phyloP scores from a whole-genome alignment of 2,113 vertebrate genomes.

The Campylomormyrus numenius region DNA sequence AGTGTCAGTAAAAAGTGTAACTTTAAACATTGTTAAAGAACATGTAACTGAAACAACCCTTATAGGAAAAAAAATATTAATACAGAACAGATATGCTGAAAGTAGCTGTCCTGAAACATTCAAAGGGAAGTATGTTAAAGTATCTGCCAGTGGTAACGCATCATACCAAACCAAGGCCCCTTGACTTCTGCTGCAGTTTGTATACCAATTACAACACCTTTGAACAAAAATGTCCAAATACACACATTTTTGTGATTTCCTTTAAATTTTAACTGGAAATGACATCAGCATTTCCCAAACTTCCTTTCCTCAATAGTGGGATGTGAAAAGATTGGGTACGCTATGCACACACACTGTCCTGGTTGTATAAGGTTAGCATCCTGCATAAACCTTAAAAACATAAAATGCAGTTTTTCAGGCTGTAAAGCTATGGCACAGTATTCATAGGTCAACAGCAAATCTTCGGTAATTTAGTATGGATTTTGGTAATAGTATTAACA shows the following conservation, averaged over 20 bases:
- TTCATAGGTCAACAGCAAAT: neutral
- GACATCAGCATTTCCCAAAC: neutral
- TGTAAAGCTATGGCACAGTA: neutral
- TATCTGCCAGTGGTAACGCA: neutral
- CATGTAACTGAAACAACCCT: neutral
- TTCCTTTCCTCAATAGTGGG: neutral
- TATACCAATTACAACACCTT: neutral
- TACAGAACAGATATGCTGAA: neutral
- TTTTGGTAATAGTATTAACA: neutral
- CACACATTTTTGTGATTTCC: neutral
- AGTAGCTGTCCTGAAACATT: neutral
- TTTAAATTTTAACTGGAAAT: neutral
- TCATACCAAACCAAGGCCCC: neutral
- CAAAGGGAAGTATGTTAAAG: neutral
- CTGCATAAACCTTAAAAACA: neutral
- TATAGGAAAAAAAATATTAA: neutral
- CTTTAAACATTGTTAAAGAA: neutral
- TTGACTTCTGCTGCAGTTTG: neutral
- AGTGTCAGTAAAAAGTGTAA: neutral
- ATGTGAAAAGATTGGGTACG: neutral
- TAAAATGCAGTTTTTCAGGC: neutral
- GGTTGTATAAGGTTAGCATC: neutral
- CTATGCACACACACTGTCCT: neutral
- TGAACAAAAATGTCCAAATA: neutral
- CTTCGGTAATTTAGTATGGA: neutral